phyloP scores from a whole-genome alignment of 1,140 invertebrate genomes.

The Pantala flavescens region DNA sequence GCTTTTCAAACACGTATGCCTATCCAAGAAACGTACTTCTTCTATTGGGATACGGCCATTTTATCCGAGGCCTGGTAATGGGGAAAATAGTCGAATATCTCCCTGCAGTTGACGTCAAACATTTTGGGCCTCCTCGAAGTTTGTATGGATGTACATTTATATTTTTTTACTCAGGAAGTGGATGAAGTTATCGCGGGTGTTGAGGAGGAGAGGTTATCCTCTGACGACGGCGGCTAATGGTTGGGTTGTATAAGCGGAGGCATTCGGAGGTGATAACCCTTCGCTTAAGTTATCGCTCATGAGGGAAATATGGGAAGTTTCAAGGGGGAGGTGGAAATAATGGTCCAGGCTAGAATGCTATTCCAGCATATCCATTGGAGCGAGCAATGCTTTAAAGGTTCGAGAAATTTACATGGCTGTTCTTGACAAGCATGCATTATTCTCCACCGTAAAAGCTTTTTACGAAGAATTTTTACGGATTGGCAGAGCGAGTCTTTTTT shows the following conservation, averaged over 20 bases:
- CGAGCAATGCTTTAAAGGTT: neutral
- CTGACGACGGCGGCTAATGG: neutral
- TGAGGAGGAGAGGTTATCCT: neutral
- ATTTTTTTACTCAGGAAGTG: too few species aligned
- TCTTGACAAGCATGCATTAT: conserved; percentile 6
- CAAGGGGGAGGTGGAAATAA: neutral
- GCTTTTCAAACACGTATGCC: too few species aligned
- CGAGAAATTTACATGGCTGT: conserved; percentile 5
- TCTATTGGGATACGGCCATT: too few species aligned
- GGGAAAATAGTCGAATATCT: too few species aligned
- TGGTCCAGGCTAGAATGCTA: neutral
- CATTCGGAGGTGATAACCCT: neutral
- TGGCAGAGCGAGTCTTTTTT: neutral
- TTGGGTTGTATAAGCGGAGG: neutral
- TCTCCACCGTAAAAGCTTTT: neutral
- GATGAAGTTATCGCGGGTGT: neutral
- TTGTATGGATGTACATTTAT: too few species aligned
- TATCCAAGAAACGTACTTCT: too few species aligned
- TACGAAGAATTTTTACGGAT: neutral
- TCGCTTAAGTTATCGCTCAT: neutral
- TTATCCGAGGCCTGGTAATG: too few species aligned
- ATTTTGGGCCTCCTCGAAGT: too few species aligned
- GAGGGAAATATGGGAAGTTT: neutral
- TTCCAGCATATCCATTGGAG: neutral
- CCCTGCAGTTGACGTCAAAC: too few species aligned